Evolutionary conservation across 1,140 invertebrate species (phyloP).

Genomic region (Camponotus floridanus): DNA sequence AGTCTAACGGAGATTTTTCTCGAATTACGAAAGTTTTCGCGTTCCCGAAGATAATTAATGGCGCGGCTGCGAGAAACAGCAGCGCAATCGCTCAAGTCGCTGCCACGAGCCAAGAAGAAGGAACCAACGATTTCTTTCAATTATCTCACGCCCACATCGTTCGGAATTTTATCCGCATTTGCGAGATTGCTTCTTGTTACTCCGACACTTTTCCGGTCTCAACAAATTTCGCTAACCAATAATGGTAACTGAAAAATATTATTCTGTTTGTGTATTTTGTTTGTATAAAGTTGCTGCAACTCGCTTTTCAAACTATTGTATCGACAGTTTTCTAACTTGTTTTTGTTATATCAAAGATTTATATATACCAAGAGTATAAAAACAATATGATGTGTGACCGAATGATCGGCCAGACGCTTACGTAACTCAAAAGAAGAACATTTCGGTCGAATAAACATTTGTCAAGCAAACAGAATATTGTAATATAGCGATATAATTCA

Average conservation of each 20-base stretch:
- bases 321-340: not conserved
- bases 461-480: conserved; percentile 11
- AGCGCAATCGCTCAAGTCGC: conserved; percentile 11
- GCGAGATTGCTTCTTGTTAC: not conserved
- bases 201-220: not conserved
- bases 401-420: not conserved
- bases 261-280: not conserved
- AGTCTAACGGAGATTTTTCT: conserved; percentile 54
- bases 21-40: conserved; percentile 66
- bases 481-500: conserved; percentile 38
- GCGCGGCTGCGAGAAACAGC: conserved; percentile 46
- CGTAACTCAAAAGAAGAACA: not conserved
- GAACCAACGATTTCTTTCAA: conserved; percentile 36
- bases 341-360: not conserved
- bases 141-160: conserved; percentile 37
- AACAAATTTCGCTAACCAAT: not conserved
- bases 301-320: not conserved
- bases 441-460: not conserved
- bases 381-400: not conserved
- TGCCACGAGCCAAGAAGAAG: conserved; percentile 4
- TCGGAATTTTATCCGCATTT: conserved; percentile 31
- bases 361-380: not conserved
- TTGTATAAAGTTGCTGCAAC: not conserved
- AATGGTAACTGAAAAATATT: conserved; percentile 15
- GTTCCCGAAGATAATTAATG: conserved; percentile 67